Evolutionary conservation across 2,888 invertebrate species (phyloP).

Genomic region (Cyclophora albipunctata): DNA sequence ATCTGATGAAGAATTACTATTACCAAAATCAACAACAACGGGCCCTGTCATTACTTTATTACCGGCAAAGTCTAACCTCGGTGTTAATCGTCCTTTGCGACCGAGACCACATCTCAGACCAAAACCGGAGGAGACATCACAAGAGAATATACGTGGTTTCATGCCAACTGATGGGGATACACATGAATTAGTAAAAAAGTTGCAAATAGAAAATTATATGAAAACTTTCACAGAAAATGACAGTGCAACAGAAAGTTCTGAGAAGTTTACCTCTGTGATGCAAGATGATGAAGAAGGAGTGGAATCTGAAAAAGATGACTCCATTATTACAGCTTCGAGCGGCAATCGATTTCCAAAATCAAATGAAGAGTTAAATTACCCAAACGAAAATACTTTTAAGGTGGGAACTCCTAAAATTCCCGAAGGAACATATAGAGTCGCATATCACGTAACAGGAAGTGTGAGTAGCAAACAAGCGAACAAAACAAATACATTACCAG

Average conservation of each 20-base stretch:
- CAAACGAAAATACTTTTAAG: constrained; percentile 21
- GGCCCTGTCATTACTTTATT: constrained; percentile 75
- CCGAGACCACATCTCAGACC: constrained; percentile 74
- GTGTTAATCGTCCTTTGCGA: constrained; percentile 81
- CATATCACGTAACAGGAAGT: constrained; percentile 67
- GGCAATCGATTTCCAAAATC: constrained; percentile 58
- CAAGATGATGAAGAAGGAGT: constrained; percentile 23
- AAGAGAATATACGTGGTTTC: constrained; percentile 52
- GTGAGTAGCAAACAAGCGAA: constrained; percentile 68
- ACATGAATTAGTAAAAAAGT: constrained; percentile 37
- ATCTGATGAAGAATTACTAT: constrained; percentile 43
- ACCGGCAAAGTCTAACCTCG: constrained; percentile 87
- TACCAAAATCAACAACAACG: constrained; percentile 50
- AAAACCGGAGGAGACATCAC: constrained; percentile 25
- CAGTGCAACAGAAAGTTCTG: constrained; percentile 30
- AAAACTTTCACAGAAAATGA: constrained; percentile 28
- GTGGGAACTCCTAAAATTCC: constrained; percentile 40
- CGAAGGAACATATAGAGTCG: constrained; percentile 63
- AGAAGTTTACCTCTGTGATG: constrained; percentile 29
- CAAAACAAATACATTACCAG: constrained; percentile 57
- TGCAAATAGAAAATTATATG: constrained; percentile 44
- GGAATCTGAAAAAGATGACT: constrained; percentile 24
- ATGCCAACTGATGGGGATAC: constrained; percentile 40
- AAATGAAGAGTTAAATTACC: constrained; percentile 41
- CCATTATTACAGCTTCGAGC: constrained; percentile 19